Evolutionary conservation across 2,113 vertebrate species (phyloP).

Genomic region (Hippolais icterina): DNA sequence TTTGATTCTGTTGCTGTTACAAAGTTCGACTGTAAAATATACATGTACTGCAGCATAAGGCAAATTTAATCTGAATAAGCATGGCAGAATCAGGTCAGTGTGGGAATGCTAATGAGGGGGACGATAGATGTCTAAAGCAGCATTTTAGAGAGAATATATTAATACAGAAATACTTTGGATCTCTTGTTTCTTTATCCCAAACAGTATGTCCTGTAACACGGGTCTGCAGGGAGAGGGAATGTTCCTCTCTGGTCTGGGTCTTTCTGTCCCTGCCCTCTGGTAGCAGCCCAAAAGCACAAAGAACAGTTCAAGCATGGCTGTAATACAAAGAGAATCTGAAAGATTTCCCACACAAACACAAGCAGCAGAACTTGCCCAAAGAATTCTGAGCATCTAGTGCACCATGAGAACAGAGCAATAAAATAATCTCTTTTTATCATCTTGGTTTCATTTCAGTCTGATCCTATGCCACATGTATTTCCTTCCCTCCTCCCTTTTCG

Average conservation of each 20-base stretch:
- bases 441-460: background rate
- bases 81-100: constrained; percentile 43
- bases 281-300: background rate
- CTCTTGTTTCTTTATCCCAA: background rate
- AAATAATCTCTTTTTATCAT: background rate
- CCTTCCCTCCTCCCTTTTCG: background rate
- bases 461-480: background rate
- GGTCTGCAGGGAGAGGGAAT: background rate
- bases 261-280: background rate
- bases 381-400: background rate
- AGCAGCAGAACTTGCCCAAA: background rate
- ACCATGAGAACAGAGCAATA: background rate
- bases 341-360: background rate
- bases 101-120: background rate
- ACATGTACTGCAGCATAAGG: background rate
- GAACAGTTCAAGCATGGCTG: background rate
- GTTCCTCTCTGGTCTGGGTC: background rate
- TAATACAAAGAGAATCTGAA: background rate
- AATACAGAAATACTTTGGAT: background rate
- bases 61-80: constrained; percentile 26
- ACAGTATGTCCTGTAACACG: background rate
- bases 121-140: background rate
- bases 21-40: constrained; percentile 11
- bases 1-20: background rate
- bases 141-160: background rate